Evolutionary conservation across 2,797 vertebrate species (phyloP), one percentile per base, ranked within the genome.

Genomic region (Falco berigora): DNA sequence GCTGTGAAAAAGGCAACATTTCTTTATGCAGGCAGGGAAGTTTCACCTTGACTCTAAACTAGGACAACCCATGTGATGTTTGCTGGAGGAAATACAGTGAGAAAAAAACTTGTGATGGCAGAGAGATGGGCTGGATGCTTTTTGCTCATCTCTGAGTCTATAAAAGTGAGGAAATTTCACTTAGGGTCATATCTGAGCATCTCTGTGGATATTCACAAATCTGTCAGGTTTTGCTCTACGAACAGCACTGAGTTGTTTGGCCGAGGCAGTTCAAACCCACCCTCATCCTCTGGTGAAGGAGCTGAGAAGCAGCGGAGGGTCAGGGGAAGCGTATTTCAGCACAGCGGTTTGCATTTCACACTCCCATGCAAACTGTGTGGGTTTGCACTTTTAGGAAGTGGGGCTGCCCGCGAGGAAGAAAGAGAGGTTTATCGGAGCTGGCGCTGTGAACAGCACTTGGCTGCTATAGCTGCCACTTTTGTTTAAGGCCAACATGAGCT

Each of bases 21-120:
- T 85, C 53, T 49, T 81, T 63, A 27, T 13, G 40, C 2, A 6
- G 62, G 20, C 49, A 81, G 53, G 30, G 13, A 90, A 84, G 52
- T 88, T 92, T 95, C 94, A 95, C 90, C 91, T 94, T 92, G 88
- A 76, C n/a, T 85, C 69, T 88, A 76, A 96, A 92, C n/a, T 71
- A 86, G 88, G 86, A 76, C 88, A 88, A 63, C 74, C 93, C 22
- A n/a, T 2, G 2, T 3, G 34, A 66, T 30, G 10, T 73, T 93
- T 93, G 47, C 90, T 90, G 47, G 58, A 73, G 59, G 66, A 96
- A 86, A 88, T 13, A 14, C 28, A 66, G 32, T 59, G 66, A 81
- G 88, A 94, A 82, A 79, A 93, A 90, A 90, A 93, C 24, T 23
- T 42, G 32, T 42, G 59, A 84, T 76, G 90, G 79, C 91, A 92